Percentiles rank a stretch among this genome's conserved stretches.
phyloP scores from a whole-genome alignment of 2,888 invertebrate species.

The Diarsia dahlii region DNA sequence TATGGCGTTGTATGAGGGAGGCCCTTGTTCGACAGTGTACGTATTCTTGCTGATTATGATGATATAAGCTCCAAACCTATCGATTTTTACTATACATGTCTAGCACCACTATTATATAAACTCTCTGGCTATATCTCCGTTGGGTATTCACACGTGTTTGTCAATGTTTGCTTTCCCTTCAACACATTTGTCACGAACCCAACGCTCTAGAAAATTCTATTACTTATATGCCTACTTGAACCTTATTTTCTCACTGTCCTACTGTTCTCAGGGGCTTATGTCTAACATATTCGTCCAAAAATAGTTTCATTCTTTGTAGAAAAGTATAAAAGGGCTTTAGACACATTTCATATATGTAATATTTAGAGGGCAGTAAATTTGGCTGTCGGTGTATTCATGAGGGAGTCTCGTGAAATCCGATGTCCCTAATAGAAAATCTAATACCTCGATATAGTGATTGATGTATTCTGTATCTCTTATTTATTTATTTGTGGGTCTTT shows the following conservation, averaged over 20 bases:
- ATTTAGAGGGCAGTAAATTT: conserved; percentile 47
- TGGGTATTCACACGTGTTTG: conserved; percentile 17
- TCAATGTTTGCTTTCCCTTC: conserved; percentile 30
- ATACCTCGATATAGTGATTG: conserved; percentile 35
- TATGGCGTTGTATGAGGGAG: no score
- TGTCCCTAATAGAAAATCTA: conserved; percentile 33
- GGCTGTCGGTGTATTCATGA: conserved; percentile 40
- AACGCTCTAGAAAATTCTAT: conserved; percentile 27
- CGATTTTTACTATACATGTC: not conserved
- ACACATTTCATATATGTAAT: conserved; percentile 40
- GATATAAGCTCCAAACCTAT: not conserved
- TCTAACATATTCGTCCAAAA: conserved; percentile 26
- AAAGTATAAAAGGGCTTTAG: conserved; percentile 33
- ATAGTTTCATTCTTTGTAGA: conserved; percentile 19
- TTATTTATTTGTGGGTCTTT: conserved; percentile 37
- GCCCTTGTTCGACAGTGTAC: no score
- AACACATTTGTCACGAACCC: conserved; percentile 27
- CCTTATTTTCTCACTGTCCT: conserved; percentile 29
- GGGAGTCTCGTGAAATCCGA: conserved; percentile 40
- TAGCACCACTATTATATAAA: not conserved
- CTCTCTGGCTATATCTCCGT: not conserved
- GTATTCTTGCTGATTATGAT: no score
- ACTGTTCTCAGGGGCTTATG: conserved; percentile 37
- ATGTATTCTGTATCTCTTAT: conserved; percentile 31
- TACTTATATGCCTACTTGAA: conserved; percentile 30